Base-by-base conservation (phyloP, 2,113 vertebrate genomes). In the Osmerus eperlanus region DNA sequence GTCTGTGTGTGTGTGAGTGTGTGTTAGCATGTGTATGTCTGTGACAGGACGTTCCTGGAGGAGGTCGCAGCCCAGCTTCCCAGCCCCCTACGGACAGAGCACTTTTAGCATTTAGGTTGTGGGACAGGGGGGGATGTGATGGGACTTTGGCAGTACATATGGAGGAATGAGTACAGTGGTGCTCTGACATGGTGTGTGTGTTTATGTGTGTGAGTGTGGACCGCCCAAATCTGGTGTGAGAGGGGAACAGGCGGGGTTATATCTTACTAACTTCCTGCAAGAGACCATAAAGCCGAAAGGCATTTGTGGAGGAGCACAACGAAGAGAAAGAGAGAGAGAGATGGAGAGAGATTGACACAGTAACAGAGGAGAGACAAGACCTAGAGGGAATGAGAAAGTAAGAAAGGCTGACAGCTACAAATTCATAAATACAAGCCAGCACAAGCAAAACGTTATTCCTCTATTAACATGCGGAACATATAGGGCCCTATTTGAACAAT, bases 251-350 rank as follows among this genome's bases (percentile, higher is more conserved):
- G 23, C 23, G 23, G 76, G 84, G 81, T 79, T 74, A 81, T 59
- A 81, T 85, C 84, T 81, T 76, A 81, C 81, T 79, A 77, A 83
- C 78, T 81, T 85, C 81, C 84, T 81, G 77, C 72, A 72, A 60
- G 54, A 81, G 68, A 58, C 76, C 74, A 85, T 84, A 72, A 83
- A 85, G 79, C 23, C 9, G 19, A 73, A 55, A 76, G 13, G 5
- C 67, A 28, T 28, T 55, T 55, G 11, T 19, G 15, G 55, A 56
- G 15, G 15, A 56, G 55, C 32, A 36, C 32, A 36, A 36, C 8
- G 9, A 12, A 47, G 41, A 47, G 41, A 11, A 8, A 11, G 41
- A 47, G 41, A n/a, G n/a, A 47, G 9, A 47, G 41, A 47, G 7
- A 47, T 47, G 41, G 41, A 47, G 41, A 47, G 41, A 47, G 41